phyloP scores from a whole-genome alignment of 2,797 vertebrate species.

The Trachurus trachurus region DNA sequence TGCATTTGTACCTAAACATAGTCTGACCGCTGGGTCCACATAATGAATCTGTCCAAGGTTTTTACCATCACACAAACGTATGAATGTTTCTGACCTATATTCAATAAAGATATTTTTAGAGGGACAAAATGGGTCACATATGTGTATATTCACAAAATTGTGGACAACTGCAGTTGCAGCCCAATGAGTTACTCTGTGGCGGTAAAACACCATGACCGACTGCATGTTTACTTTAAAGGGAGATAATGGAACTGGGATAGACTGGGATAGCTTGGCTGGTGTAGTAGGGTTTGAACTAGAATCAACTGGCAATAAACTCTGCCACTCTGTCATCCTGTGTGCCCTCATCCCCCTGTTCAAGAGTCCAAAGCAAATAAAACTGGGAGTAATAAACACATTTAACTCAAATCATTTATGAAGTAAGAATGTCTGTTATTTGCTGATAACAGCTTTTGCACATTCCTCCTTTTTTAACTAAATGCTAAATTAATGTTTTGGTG shows the following conservation, averaged over 20 bases:
- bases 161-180: neutral
- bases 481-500: too few relatives aligned
- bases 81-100: neutral
- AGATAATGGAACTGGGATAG: constrained; percentile 60
- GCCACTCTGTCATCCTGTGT: neutral
- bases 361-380: neutral
- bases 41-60: neutral
- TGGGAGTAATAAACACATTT: neutral
- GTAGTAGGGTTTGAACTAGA: constrained; percentile 46
- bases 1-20: neutral
- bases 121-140: neutral
- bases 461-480: neutral
- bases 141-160: neutral
- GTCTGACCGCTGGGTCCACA: neutral
- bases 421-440: neutral
- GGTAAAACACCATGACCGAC: constrained; percentile 4
- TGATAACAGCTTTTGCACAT: neutral
- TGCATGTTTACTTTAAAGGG: constrained; percentile 58
- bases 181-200: too few relatives aligned
- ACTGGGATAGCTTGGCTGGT: constrained; percentile 39
- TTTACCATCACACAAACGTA: neutral
- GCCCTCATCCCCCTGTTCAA: too few relatives aligned
- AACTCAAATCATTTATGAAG: neutral
- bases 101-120: neutral
- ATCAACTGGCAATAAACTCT: constrained; percentile 20